Conservation (phyloP, 2,888 invertebrate species). For the Hymenopus coronatus region DNA sequence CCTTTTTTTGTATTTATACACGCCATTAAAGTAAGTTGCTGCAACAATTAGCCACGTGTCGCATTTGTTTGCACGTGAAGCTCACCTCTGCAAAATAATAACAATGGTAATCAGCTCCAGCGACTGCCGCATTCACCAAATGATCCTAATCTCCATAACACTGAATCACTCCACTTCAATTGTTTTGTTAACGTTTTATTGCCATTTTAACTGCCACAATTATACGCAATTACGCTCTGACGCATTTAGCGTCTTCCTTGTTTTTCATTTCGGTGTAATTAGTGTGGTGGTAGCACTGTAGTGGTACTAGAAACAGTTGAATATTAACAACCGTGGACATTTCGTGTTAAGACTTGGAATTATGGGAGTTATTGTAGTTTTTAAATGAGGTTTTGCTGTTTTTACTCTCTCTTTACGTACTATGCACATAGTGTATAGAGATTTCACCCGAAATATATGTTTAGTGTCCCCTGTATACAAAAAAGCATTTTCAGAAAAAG, state of each 20-base stretch:
- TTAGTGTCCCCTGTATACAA: too few relatives aligned
- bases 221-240: not conserved
- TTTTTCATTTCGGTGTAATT: not conserved
- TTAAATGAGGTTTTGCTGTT: too few relatives aligned
- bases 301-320: not conserved
- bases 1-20: not conserved
- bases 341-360: too few relatives aligned
- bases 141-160: too few relatives aligned
- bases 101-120: not conserved
- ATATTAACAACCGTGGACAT: not conserved
- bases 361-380: too few relatives aligned
- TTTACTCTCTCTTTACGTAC: too few relatives aligned
- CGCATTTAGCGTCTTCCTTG: not conserved
- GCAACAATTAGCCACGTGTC: too few relatives aligned
- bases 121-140: too few relatives aligned
- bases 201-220: not conserved
- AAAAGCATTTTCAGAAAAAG: too few relatives aligned
- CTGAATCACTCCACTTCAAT: not conserved
- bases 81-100: not conserved
- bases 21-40: not conserved
- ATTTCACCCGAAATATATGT: too few relatives aligned
- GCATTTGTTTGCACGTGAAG: too few relatives aligned
- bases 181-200: not conserved
- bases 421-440: too few relatives aligned
- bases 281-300: not conserved